A percentile compares a stretch with the other conserved stretches of the same genome.
Evolutionary conservation across 2,797 vertebrate species (phyloP).

Genomic region (Cirrhinus molitorella): DNA sequence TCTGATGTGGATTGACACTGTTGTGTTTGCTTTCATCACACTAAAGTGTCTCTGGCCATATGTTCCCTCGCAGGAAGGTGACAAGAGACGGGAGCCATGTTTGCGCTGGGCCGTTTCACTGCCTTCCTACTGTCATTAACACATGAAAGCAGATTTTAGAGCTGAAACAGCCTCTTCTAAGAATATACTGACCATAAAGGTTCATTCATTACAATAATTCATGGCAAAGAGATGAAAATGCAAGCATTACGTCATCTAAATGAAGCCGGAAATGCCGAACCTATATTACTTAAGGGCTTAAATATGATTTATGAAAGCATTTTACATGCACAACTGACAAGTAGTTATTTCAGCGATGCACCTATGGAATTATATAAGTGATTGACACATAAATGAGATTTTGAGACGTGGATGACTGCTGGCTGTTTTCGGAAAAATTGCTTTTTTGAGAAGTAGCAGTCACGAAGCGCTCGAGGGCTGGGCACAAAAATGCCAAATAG

Average conservation of each 20-base stretch:
- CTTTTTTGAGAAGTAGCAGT: neutral
- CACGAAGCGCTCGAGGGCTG: neutral
- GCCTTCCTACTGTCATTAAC: slow-evolving; percentile 29
- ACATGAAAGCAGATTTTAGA: slow-evolving; percentile 40
- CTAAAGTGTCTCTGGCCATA: slow-evolving; percentile 39
- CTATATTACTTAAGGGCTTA: neutral
- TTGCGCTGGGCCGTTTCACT: slow-evolving; percentile 30
- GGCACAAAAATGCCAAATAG: slow-evolving; percentile 3
- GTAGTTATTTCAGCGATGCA: neutral
- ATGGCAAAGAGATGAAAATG: neutral
- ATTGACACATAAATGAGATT: slow-evolving; percentile 16
- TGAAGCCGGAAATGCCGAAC: neutral
- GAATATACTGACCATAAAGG: slow-evolving; percentile 16
- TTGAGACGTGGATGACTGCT: neutral
- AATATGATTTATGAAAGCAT: neutral
- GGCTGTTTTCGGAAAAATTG: neutral
- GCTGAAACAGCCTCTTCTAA: neutral
- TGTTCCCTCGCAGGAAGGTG: slow-evolving; percentile 37
- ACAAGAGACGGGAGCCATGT: slow-evolving; percentile 25
- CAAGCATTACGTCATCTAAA: neutral
- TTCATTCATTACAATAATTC: neutral
- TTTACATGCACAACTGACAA: neutral
- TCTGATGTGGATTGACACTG: slow-evolving; percentile 19
- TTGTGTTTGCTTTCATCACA: slow-evolving; percentile 45
- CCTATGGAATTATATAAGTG: neutral